Conservation (phyloP, 1,140 invertebrate genomes). For the Orchestia grillus region DNA sequence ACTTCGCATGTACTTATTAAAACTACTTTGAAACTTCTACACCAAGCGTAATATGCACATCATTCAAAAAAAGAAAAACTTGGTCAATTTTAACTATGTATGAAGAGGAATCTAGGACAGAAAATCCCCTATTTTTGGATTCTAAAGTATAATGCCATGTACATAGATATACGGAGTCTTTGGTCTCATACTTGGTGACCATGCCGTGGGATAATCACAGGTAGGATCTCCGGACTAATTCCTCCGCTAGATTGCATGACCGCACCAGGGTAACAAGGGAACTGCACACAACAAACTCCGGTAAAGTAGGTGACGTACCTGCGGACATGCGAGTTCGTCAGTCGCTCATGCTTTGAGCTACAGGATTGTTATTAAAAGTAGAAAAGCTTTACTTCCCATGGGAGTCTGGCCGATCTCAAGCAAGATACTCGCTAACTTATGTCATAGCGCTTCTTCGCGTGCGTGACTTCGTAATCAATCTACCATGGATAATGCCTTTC, state of each 20-base stretch:
- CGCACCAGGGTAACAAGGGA: background rate
- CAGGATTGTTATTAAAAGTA: background rate
- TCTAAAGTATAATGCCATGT: background rate
- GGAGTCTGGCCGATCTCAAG: background rate
- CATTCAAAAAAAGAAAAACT: too few relatives aligned
- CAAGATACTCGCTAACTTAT: background rate
- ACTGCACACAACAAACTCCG: background rate
- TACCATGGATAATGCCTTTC: too few relatives aligned
- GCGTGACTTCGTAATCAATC: too few relatives aligned
- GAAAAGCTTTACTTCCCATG: background rate
- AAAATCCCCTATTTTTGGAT: background rate
- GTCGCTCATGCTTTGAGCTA: background rate
- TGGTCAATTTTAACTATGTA: background rate
- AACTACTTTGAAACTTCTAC: background rate
- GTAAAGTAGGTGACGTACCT: background rate
- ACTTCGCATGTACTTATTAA: background rate
- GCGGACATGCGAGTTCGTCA: background rate
- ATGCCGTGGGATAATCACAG: background rate
- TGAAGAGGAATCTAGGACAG: background rate
- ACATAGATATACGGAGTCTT: background rate
- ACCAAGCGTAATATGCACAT: too few relatives aligned
- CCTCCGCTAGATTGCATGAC: background rate
- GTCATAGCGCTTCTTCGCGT: background rate
- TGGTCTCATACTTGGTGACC: background rate
- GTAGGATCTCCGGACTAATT: background rate